Conservation (phyloP, 2,888 invertebrate species). For the Sympetrum striolatum region DNA sequence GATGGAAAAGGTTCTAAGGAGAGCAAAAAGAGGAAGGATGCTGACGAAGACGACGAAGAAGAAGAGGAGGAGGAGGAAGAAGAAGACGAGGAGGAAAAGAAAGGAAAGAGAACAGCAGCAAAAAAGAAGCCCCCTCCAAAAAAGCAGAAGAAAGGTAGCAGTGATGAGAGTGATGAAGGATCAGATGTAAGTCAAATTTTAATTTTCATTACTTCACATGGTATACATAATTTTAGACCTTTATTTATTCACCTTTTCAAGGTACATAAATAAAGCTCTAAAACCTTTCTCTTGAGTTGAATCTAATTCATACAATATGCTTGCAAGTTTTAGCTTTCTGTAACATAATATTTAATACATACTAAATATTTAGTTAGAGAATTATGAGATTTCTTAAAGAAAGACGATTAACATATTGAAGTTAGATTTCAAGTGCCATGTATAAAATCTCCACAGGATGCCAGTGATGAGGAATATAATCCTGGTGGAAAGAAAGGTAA, state of each 20-base stretch:
- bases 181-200: slow-evolving; percentile 50
- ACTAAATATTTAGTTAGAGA: no score
- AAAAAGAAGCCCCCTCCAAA: slow-evolving; percentile 48
- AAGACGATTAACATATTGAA: no score
- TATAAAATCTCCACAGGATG: slow-evolving; percentile 50
- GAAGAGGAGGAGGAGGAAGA: slow-evolving; percentile 58
- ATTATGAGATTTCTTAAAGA: no score
- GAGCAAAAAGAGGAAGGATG: slow-evolving; percentile 57
- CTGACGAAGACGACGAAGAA: slow-evolving; percentile 61
- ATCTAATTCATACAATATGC: no score
- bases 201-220: background rate
- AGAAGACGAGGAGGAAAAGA: slow-evolving; percentile 53
- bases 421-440: no score
- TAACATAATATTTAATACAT: no score
- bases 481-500: slow-evolving; percentile 63
- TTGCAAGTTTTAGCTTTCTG: no score
- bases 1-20: slow-evolving; percentile 60
- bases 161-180: slow-evolving; percentile 55
- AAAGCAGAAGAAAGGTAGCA: slow-evolving; percentile 53
- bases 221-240: background rate
- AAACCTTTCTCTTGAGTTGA: no score
- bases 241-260: no score
- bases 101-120: slow-evolving; percentile 45
- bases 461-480: slow-evolving; percentile 68
- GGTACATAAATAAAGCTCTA: no score